phyloP scores from a whole-genome alignment of 2,797 vertebrate genomes.

The Crax fasciolata region DNA sequence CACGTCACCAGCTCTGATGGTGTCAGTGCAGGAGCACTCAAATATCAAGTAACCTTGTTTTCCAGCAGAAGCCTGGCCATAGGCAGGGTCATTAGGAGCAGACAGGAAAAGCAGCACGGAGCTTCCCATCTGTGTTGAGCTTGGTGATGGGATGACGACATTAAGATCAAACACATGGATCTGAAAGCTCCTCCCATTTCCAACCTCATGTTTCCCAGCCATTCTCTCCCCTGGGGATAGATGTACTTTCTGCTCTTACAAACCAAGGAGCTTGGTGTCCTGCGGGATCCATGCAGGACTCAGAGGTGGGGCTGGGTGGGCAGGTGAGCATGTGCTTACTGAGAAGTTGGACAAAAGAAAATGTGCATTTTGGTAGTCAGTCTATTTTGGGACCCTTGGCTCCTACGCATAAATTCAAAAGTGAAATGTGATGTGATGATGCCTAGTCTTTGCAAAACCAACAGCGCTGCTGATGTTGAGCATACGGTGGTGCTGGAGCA shows the following conservation, averaged over 20 bases:
- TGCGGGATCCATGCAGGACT: not conserved
- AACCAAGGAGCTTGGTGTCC: not conserved
- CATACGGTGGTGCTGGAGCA: not conserved
- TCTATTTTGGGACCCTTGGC: not conserved
- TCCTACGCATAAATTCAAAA: not conserved
- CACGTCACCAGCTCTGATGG: not conserved
- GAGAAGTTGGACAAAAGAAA: not conserved
- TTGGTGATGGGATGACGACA: not conserved
- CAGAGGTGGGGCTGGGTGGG: not conserved
- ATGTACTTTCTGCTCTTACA: not conserved
- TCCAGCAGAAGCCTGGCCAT: not conserved
- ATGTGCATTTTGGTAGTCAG: not conserved
- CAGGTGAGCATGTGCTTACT: not conserved
- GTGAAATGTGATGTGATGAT: not conserved
- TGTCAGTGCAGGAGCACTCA: not conserved
- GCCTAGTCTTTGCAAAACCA: not conserved
- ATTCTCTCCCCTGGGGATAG: not conserved
- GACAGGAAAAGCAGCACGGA: not conserved
- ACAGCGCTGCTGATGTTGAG: not conserved
- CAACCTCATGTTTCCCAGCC: not conserved
- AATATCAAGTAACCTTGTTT: not conserved
- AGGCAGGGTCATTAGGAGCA: not conserved
- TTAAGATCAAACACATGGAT: not conserved
- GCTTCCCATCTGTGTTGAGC: not conserved
- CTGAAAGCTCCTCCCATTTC: not conserved